Conservation (phyloP, 35 echinoderm and acorn worm genomes). For the Ophioderma brevispina region DNA sequence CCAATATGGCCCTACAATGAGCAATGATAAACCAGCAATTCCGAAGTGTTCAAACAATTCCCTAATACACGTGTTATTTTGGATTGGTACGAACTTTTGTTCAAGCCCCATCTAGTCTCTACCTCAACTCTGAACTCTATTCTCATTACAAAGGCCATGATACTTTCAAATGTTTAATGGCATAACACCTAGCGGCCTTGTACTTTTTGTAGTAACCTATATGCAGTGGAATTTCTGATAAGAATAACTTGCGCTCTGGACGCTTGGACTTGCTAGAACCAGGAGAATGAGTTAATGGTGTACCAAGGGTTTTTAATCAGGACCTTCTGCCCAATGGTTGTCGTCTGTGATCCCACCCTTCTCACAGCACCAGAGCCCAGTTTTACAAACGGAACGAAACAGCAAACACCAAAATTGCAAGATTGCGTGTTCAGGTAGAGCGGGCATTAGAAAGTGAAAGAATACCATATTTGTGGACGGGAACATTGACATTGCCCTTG, state of each 20-base stretch:
- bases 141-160: background rate
- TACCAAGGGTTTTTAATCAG: constrained; percentile 1
- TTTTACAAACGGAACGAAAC: constrained; percentile 17
- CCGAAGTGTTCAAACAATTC: constrained; percentile 9
- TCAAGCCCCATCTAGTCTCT: background rate
- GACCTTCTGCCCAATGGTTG: background rate
- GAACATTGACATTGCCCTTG: background rate
- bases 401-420: constrained; percentile 12
- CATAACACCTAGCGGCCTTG: background rate
- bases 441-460: constrained; percentile 22
- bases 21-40: background rate
- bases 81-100: constrained; percentile 16
- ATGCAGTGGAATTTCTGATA: constrained; percentile 19
- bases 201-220: constrained; percentile 26
- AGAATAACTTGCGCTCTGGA: constrained; percentile 1
- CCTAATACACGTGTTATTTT: constrained; percentile 30
- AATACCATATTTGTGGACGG: constrained; percentile 20
- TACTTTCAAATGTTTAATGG: background rate
- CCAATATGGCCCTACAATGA: constrained; percentile 12
- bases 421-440: constrained; percentile 17
- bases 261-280: constrained; percentile 1
- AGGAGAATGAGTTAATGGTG: constrained; percentile 14
- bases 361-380: background rate
- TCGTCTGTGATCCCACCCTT: background rate
- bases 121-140: background rate